Conservation (phyloP, 2,888 invertebrate species). For the Gandaritis pyraliata region DNA sequence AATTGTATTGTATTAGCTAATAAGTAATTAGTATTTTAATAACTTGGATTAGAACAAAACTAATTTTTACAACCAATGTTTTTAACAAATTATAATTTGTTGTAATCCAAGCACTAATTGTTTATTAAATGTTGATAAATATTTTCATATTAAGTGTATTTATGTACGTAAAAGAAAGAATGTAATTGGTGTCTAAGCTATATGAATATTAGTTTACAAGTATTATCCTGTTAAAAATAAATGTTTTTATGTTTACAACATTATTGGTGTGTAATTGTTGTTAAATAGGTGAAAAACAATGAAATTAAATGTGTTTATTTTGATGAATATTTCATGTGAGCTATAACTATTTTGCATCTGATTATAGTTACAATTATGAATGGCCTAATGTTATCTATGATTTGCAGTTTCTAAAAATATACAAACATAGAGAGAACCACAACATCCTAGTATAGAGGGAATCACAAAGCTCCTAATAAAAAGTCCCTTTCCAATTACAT, state of each 20-base stretch:
- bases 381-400: slow-evolving; percentile 16
- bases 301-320: too few relatives aligned
- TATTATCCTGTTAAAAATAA: slow-evolving; percentile 47
- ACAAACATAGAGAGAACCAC: too few relatives aligned
- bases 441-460: too few relatives aligned
- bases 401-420: not conserved
- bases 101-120: slow-evolving; percentile 33
- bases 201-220: slow-evolving; percentile 47
- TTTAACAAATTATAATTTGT: not conserved
- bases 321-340: not conserved
- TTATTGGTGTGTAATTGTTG: slow-evolving; percentile 15
- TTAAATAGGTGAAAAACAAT: not conserved
- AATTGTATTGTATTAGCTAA: slow-evolving; percentile 5
- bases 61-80: not conserved
- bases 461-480: too few relatives aligned
- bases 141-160: slow-evolving; percentile 54
- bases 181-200: slow-evolving; percentile 50
- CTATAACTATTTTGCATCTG: not conserved
- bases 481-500: too few relatives aligned
- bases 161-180: slow-evolving; percentile 42
- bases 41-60: slow-evolving; percentile 20
- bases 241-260: slow-evolving; percentile 22
- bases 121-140: slow-evolving; percentile 52
- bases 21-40: slow-evolving; percentile 15
- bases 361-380: not conserved